Evolutionary conservation across 2,888 invertebrate species (phyloP), one percentile per base, ranked within the genome.

Genomic region (Ennomos fuscantarius): DNA sequence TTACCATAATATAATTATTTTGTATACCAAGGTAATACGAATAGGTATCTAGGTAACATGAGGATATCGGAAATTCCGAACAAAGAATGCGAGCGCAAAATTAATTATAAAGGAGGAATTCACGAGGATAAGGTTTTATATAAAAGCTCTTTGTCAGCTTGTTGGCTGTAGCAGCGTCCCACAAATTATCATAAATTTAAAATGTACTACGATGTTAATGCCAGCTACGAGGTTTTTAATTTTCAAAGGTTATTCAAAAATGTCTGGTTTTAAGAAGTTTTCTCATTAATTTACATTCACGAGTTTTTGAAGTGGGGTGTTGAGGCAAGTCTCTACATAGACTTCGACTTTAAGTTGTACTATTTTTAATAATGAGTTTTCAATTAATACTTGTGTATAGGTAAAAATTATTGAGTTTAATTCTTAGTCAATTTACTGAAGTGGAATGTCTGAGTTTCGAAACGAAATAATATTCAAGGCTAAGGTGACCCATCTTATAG

Each of bases 1-100:
- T 24, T 24, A 1, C 24, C 6, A 3, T 24, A 24, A 24, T 24
- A 24, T 24, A 24, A n/a, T n/a, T 24, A 24, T 6, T 6, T 6
- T 24, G 2, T 24, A 6, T 0, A 24, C 24, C 6, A 24, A 24
- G 15, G 15, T 15, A 24, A 24, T 24, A 24, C 24, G 24, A 24
- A 24, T 24, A 24, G 24, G 24, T 24, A 15, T 24, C 24, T 15
- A 24, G 24, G 5, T 40, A 31, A 43, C 5, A 33, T 35, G 33
- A 31, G 39, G 44, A 52, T 51, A 47, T 44, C 47, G 36, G 51
- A 55, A 54, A 63, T 66, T 64, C 50, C 62, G 32, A 35, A 44
- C 45, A 34, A 61, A 63, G 50, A 64, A 66, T 61, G 58, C 39
- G 36, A 47, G 55, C 48, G 32, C 46, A 55, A 52, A 65, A 63